Evolutionary conservation across 1,140 invertebrate species (phyloP).

Genomic region (Idris sp.): DNA sequence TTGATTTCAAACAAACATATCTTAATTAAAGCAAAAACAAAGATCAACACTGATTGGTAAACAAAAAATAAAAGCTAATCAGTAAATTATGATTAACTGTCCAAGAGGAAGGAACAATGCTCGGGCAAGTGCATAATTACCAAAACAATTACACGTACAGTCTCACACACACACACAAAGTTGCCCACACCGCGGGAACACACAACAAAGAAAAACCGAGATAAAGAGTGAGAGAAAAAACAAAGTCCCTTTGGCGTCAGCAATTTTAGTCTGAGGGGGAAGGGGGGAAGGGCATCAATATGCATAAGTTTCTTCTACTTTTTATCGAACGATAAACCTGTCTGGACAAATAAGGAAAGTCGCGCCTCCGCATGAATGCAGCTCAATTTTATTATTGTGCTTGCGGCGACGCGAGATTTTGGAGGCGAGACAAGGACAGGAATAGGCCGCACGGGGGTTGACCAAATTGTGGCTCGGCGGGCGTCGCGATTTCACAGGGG

Average conservation of each 20-base stretch:
- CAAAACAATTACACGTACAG: slow-evolving; percentile 29
- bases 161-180: background rate
- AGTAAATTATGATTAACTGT: slow-evolving; percentile 4
- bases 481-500: background rate
- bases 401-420: background rate
- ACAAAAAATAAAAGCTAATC: slow-evolving; percentile 14
- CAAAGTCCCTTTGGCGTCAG: background rate
- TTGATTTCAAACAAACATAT: no score
- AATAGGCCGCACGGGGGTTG: background rate
- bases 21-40: background rate
- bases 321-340: slow-evolving; percentile 61
- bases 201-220: slow-evolving; percentile 2
- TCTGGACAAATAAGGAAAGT: slow-evolving; percentile 67
- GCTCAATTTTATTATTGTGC: slow-evolving; percentile 5
- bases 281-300: slow-evolving; percentile 14
- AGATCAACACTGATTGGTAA: no score
- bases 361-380: slow-evolving; percentile 49
- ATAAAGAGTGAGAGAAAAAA: no score
- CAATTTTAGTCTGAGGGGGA: no score
- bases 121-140: slow-evolving; percentile 30
- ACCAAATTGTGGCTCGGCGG: background rate
- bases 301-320: slow-evolving; percentile 18
- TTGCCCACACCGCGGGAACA: background rate
- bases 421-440: background rate
- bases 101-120: slow-evolving; percentile 22